phyloP scores from a whole-genome alignment of 2,888 invertebrate species.

The Pedicia rivosa region DNA sequence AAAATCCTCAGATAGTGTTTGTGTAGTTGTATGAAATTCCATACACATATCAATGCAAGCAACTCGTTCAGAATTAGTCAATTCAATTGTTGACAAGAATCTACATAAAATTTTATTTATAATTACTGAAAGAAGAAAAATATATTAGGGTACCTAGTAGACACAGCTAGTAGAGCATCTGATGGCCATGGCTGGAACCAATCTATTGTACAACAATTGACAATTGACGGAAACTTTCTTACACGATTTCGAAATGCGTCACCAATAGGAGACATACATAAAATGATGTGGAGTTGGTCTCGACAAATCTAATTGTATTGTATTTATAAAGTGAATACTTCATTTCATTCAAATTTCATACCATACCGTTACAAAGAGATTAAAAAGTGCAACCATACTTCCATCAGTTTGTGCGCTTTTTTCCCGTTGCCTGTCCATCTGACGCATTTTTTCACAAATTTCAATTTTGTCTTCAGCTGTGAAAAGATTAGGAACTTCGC shows the following conservation, averaged over 20 bases:
- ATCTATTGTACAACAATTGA: constrained; percentile 91
- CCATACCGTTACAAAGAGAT: constrained; percentile 54
- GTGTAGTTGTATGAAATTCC: constrained; percentile 74
- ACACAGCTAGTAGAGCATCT: constrained; percentile 80
- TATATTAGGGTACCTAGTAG: constrained; percentile 32
- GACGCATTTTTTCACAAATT: constrained; percentile 83
- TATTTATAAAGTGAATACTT: background rate
- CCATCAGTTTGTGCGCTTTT: constrained; percentile 84
- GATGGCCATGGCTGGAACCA: constrained; percentile 96
- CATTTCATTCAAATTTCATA: constrained; percentile 2
- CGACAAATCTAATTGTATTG: constrained; percentile 45
- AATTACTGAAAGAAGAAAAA: background rate
- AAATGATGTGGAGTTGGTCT: constrained; percentile 77
- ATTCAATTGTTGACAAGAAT: constrained; percentile 64
- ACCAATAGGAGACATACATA: constrained; percentile 85
- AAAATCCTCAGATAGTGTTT: constrained; percentile 50
- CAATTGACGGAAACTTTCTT: constrained; percentile 80
- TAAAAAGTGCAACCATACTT: constrained; percentile 75
- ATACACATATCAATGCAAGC: constrained; percentile 82
- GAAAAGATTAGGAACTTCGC: constrained; percentile 87
- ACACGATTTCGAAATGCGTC: constrained; percentile 67
- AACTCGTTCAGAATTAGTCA: constrained; percentile 52
- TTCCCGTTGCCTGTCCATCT: constrained; percentile 76
- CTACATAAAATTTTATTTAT: constrained; percentile 19
- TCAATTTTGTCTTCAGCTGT: constrained; percentile 73